Percentiles rank a stretch among this genome's conserved stretches.
These are phyloP conservation scores for Diloba caeruleocephala DNA, from an alignment of 2,888 invertebrate genomes.

Conservation along the genomic window DNA sequence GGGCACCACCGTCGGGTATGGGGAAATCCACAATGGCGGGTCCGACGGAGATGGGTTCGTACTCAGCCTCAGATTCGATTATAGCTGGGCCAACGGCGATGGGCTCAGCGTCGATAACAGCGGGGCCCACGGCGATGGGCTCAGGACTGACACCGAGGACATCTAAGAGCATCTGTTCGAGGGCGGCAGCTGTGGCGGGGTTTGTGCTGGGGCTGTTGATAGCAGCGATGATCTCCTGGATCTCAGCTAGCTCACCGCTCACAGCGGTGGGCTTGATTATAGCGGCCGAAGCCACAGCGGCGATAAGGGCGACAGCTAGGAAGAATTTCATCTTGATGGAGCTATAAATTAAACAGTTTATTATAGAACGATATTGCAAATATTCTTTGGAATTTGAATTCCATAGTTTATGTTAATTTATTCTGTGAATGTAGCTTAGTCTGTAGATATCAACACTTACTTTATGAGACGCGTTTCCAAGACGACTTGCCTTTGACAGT, in stretches of 20 bases:
- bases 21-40: constrained; percentile 55
- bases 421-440: no score
- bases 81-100: constrained; percentile 47
- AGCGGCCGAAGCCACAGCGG: constrained; percentile 48
- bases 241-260: constrained; percentile 58
- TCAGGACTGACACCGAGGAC: constrained; percentile 26
- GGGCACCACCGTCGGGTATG: constrained; percentile 39
- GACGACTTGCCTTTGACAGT: constrained; percentile 29
- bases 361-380: no score
- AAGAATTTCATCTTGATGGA: constrained; percentile 47
- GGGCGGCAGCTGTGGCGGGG: constrained; percentile 68
- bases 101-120: constrained; percentile 47
- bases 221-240: constrained; percentile 69
- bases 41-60: constrained; percentile 50
- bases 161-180: constrained; percentile 43
- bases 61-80: constrained; percentile 29
- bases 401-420: no score
- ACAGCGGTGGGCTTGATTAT: constrained; percentile 65
- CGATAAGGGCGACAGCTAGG: constrained; percentile 64
- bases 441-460: constrained; percentile 17
- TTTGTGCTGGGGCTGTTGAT: constrained; percentile 72
- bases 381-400: no score
- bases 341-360: constrained; percentile 24
- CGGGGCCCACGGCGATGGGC: constrained; percentile 56
- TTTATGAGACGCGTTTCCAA: constrained; percentile 35